Percentiles rank a stretch among this genome's conserved stretches.
These are phyloP conservation scores for Cyrtorhinus lividipennis DNA, from an alignment of 1,140 invertebrate species.

Conservation along the genomic window DNA sequence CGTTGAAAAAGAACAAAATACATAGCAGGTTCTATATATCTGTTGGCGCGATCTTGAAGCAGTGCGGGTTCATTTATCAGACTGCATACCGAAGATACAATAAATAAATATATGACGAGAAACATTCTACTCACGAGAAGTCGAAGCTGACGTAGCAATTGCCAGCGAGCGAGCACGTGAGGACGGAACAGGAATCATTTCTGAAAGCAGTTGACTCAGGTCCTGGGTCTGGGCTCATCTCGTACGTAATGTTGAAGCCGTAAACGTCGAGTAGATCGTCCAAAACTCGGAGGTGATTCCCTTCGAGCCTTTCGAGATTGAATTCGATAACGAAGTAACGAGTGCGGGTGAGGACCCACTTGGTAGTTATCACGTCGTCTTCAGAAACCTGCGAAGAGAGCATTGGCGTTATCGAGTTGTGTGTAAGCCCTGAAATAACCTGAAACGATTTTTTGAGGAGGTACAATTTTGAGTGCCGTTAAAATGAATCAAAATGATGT, in stretches of 20 bases:
- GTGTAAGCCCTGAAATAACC: too few relatives aligned
- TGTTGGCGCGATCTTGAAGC: too few relatives aligned
- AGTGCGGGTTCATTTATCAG: too few relatives aligned
- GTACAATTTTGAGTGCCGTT: too few relatives aligned
- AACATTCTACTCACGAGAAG: slow-evolving; percentile 44
- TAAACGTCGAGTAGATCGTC: slow-evolving; percentile 68
- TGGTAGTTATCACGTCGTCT: slow-evolving; percentile 46
- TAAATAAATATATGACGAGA: too few relatives aligned
- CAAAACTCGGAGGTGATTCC: slow-evolving; percentile 66
- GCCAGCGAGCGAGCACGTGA: slow-evolving; percentile 66
- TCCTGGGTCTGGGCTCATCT: slow-evolving; percentile 35
- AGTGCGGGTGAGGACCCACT: slow-evolving; percentile 50
- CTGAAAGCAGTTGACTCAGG: slow-evolving; percentile 16
- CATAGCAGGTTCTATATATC: too few relatives aligned
- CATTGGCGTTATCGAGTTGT: too few relatives aligned
- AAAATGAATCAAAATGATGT: too few relatives aligned
- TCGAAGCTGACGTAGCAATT: slow-evolving; percentile 57
- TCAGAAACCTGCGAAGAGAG: slow-evolving; percentile 21
- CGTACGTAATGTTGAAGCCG: slow-evolving; percentile 86
- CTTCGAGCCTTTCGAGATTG: slow-evolving; percentile 51
- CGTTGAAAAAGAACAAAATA: too few relatives aligned
- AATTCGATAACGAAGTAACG: slow-evolving; percentile 68
- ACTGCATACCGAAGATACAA: too few relatives aligned
- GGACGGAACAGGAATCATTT: slow-evolving; percentile 50
- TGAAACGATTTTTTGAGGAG: too few relatives aligned